These are phyloP conservation scores for Leptoclinus maculatus DNA, from an alignment of 2,797 vertebrate genomes.

Conservation along the genomic window DNA sequence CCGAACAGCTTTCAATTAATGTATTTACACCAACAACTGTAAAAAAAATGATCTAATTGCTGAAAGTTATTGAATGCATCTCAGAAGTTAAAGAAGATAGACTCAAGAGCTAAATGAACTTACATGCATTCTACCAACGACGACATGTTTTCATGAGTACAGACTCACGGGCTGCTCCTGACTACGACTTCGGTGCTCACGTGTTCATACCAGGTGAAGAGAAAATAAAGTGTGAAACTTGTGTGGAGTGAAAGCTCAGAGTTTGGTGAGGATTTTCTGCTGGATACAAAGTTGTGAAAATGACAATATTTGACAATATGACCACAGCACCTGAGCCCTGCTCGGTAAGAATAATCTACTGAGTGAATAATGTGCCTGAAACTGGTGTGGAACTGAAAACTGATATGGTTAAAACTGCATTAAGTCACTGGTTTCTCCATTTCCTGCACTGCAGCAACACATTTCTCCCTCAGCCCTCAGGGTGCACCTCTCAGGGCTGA, in stretches of 20 bases:
- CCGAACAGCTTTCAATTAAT: background rate
- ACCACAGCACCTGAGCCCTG: conserved; percentile 36
- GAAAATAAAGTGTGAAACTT: conserved; percentile 23
- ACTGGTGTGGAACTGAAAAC: conserved; percentile 11
- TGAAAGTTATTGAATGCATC: background rate
- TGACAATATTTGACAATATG: background rate
- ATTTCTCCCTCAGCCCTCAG: background rate
- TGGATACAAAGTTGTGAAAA: background rate
- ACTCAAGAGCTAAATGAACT: background rate
- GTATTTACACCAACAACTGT: conserved; percentile 4
- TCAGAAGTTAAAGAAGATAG: background rate
- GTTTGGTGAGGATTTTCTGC: background rate
- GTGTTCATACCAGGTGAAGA: conserved; percentile 31
- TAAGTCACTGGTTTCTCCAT: conserved; percentile 49
- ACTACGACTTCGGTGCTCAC: conserved; percentile 39
- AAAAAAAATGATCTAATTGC: background rate
- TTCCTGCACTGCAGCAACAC: background rate
- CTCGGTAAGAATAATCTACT: conserved; percentile 12
- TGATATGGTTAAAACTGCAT: conserved; percentile 12
- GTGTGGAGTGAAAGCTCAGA: background rate
- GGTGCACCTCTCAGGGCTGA: background rate
- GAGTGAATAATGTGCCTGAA: background rate
- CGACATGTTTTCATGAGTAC: conserved; percentile 2
- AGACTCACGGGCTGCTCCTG: background rate
- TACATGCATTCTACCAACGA: conserved; percentile 7